Conservation (phyloP, 2,797 vertebrate species). For the Pantherophis alleghaniensis region DNA sequence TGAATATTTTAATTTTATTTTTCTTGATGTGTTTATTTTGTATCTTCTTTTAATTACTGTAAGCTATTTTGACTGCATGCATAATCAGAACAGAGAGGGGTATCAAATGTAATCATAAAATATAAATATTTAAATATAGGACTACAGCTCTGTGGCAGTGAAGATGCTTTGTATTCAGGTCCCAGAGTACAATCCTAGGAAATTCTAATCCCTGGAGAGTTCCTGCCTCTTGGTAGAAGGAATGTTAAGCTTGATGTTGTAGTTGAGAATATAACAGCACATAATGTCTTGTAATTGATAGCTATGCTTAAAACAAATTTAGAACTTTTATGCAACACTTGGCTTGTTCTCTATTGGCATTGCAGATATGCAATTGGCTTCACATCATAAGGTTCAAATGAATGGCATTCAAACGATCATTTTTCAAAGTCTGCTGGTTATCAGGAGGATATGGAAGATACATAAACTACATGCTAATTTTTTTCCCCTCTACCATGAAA, state of each 20-base stretch:
- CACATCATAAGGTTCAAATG: background rate
- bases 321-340: background rate
- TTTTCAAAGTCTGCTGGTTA: background rate
- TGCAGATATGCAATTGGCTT: background rate
- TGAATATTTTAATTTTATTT: background rate
- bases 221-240: background rate
- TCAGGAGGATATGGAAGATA: background rate
- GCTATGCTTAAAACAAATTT: background rate
- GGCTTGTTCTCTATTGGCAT: background rate
- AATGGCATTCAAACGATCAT: background rate
- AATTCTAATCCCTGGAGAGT: background rate
- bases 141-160: background rate
- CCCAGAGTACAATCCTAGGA: background rate
- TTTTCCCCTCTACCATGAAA: background rate
- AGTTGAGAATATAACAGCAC: background rate
- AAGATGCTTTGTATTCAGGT: background rate
- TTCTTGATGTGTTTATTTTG: background rate
- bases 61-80: background rate
- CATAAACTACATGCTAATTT: background rate
- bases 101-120: background rate
- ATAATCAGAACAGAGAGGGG: background rate
- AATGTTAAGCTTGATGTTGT: background rate
- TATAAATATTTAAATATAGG: background rate
- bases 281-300: background rate
- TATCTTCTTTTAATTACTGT: background rate